Conservation (phyloP, 2,113 vertebrate genomes). For the Phocoena phocoena region DNA sequence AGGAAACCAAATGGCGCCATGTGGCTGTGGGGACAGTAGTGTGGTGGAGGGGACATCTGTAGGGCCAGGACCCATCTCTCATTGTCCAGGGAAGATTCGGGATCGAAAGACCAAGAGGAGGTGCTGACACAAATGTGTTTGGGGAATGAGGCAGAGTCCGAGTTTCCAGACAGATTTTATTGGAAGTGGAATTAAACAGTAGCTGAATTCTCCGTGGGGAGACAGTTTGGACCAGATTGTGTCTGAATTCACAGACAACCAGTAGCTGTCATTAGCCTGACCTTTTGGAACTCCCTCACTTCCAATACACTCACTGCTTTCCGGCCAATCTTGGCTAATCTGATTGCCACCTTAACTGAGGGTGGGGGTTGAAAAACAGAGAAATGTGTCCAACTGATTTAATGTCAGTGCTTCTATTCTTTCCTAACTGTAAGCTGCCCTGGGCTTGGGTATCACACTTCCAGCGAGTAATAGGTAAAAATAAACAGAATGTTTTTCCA, state of each 20-base stretch:
- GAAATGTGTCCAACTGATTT: conserved; percentile 22
- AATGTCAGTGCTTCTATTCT: background rate
- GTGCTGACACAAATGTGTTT: background rate
- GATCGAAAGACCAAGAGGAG: background rate
- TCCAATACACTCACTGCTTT: background rate
- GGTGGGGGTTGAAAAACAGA: conserved; percentile 7
- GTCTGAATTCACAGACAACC: background rate
- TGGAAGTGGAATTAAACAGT: background rate
- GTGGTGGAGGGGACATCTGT: fast-evolving
- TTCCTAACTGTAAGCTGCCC: background rate
- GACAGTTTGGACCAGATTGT: background rate
- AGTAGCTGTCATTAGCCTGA: background rate
- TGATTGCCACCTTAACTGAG: conserved; percentile 49
- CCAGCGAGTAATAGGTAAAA: background rate
- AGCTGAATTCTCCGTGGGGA: conserved; percentile 33
- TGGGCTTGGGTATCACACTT: background rate
- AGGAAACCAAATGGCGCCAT: background rate
- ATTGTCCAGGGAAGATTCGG: background rate
- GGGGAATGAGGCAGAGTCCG: background rate
- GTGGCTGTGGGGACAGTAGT: background rate
- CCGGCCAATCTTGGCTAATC: background rate
- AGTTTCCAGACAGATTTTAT: conserved; percentile 1
- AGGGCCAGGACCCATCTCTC: background rate
- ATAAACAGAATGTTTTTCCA: conserved; percentile 23
- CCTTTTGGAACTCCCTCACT: background rate